Conservation (phyloP, 2,797 vertebrate species). For the Enteromius trimaculatus region DNA sequence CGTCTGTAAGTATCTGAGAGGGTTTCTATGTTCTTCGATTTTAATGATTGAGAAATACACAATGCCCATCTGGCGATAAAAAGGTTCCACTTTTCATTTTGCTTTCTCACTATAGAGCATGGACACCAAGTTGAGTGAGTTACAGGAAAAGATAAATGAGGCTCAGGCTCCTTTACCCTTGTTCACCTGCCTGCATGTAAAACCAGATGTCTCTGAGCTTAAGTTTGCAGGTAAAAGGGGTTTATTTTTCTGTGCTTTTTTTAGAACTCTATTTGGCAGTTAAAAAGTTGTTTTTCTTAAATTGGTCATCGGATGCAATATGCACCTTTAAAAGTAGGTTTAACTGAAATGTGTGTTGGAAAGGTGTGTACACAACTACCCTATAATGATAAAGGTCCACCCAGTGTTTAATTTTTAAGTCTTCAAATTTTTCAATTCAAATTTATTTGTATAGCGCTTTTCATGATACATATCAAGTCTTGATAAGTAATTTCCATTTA, state of each 20-base stretch:
- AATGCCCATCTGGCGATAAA: neutral
- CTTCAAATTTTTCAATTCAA: too few species aligned
- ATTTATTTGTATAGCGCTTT: too few species aligned
- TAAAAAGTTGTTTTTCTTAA: neutral
- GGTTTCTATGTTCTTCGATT: neutral
- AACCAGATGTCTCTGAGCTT: constrained; percentile 97
- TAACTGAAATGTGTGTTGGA: neutral
- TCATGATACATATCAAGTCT: too few species aligned
- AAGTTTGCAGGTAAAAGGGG: constrained; percentile 93
- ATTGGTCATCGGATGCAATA: neutral
- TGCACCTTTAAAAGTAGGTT: neutral
- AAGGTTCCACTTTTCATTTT: neutral
- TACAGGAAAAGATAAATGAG: constrained; percentile 87
- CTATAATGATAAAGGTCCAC: too few species aligned
- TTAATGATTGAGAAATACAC: neutral
- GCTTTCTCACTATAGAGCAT: constrained; percentile 84
- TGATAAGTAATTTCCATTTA: too few species aligned
- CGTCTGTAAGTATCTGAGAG: constrained; percentile 79
- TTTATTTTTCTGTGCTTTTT: neutral
- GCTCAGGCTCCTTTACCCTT: constrained; percentile 91
- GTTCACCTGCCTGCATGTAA: constrained; percentile 97
- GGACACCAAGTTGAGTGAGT: constrained; percentile 86
- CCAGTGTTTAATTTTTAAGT: too few species aligned
- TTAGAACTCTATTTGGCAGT: neutral
- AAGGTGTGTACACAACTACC: too few species aligned